Conservation (phyloP, 2,113 vertebrate genomes). For the Ariopsis seemanni region DNA sequence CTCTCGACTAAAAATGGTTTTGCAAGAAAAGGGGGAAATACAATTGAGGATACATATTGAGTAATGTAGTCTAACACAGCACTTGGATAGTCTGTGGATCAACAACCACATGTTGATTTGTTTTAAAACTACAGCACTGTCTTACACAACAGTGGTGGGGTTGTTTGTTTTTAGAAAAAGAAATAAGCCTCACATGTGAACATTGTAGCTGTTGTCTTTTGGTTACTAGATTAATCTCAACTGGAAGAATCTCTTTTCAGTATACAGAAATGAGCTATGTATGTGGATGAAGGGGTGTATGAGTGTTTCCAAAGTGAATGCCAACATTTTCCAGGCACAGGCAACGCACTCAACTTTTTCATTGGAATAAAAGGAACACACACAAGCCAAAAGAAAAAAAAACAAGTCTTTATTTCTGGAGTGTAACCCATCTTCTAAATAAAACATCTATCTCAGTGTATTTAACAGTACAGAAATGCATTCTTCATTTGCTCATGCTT, state of each 20-base stretch:
- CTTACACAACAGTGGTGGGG: neutral
- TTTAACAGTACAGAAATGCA: constrained; percentile 11
- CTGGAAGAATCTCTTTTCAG: constrained; percentile 60
- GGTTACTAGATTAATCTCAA: constrained; percentile 22
- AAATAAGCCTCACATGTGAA: neutral
- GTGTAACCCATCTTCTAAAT: neutral
- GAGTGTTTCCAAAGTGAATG: constrained; percentile 61
- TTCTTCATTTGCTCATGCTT: neutral
- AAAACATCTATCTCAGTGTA: neutral
- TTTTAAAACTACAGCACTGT: neutral
- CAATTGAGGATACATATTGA: neutral
- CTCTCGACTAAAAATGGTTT: neutral
- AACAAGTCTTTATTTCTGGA: neutral
- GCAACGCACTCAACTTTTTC: constrained; percentile 58
- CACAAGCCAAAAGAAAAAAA: constrained; percentile 6
- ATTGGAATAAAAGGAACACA: constrained; percentile 50
- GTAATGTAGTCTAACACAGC: neutral
- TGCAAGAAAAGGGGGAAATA: neutral
- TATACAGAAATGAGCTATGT: constrained; percentile 61
- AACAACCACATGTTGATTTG: neutral
- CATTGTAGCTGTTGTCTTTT: constrained; percentile 23
- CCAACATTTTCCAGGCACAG: constrained; percentile 66
- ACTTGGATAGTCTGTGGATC: neutral
- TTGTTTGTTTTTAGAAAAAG: neutral
- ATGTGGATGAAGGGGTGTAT: constrained; percentile 31